phyloP scores from a whole-genome alignment of 2,888 invertebrate genomes.

The Trichacis sp. region DNA sequence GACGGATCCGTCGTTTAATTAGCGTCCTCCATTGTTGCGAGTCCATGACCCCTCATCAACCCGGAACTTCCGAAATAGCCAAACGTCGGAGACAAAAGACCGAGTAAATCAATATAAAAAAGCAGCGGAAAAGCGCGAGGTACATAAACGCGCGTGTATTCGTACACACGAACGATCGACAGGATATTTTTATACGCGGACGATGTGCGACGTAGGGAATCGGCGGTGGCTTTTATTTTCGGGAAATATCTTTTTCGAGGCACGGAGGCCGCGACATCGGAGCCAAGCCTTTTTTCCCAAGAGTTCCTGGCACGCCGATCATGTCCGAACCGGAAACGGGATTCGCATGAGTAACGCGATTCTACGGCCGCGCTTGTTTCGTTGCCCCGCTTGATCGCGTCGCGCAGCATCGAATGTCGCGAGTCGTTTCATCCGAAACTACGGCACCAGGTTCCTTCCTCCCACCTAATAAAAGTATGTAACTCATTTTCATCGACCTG shows the following conservation, averaged over 20 bases:
- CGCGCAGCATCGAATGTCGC: constrained; percentile 28
- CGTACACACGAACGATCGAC: not conserved
- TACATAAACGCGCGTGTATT: not conserved
- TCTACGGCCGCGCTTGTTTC: constrained; percentile 18
- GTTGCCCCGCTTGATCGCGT: constrained; percentile 29
- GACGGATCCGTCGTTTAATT: not conserved
- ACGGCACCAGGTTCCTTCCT: not conserved
- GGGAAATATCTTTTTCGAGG: constrained; percentile 17
- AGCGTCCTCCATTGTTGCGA: not conserved
- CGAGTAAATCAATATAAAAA: not conserved
- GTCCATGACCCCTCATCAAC: not conserved
- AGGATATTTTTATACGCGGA: not conserved
- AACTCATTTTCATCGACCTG: constrained; percentile 21
- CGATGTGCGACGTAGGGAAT: not conserved
- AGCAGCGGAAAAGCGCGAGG: too few relatives aligned
- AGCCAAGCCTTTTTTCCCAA: constrained; percentile 11
- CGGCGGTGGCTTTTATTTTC: not conserved
- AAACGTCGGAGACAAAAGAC: not conserved
- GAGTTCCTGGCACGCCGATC: constrained; percentile 42
- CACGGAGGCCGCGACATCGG: constrained; percentile 31
- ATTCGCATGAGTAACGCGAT: constrained; percentile 44
- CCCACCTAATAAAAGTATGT: not conserved
- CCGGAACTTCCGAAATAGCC: not conserved
- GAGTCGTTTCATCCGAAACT: constrained; percentile 23
- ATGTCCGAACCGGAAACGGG: constrained; percentile 45